A percentile compares a stretch with the other conserved stretches of the same genome.
phyloP scores from a whole-genome alignment of 2,888 invertebrate species.

The Unio delphinus region DNA sequence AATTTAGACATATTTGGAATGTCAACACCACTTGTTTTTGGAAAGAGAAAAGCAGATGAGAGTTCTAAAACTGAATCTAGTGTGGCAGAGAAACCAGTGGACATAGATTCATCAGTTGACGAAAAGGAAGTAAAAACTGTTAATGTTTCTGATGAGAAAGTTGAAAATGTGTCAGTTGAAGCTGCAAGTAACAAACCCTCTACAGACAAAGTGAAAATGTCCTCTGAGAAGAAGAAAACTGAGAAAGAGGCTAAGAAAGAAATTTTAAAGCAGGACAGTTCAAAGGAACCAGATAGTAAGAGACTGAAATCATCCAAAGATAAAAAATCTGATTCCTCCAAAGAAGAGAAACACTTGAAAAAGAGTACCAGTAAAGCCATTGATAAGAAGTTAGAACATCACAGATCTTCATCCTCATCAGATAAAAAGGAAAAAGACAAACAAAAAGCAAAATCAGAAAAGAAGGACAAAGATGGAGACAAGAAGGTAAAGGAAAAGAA shows the following conservation, averaged over 20 bases:
- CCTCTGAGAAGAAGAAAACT: conserved; percentile 13
- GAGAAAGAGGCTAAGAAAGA: conserved; percentile 19
- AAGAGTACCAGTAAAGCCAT: conserved; percentile 42
- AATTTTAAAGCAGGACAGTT: conserved; percentile 20
- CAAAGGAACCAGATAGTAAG: conserved; percentile 38
- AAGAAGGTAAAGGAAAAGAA: conserved; percentile 47
- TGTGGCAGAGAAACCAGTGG: conserved; percentile 8
- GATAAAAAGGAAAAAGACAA: conserved; percentile 27
- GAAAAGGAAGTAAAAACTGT: conserved; percentile 6
- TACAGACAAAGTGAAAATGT: not conserved
- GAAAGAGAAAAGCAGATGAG: conserved; percentile 19
- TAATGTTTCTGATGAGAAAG: conserved; percentile 31
- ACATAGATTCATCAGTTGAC: conserved; percentile 7
- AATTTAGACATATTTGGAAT: conserved; percentile 17
- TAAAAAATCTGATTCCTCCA: conserved; percentile 33
- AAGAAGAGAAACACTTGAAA: conserved; percentile 44
- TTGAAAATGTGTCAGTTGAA: conserved; percentile 16
- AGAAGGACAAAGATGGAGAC: conserved; percentile 18
- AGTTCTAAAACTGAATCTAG: conserved; percentile 14
- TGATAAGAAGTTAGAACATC: conserved; percentile 28
- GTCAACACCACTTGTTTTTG: conserved; percentile 4
- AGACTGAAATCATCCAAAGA: conserved; percentile 35
- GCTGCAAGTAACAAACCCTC: not conserved
- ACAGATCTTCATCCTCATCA: conserved; percentile 5
- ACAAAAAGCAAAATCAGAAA: conserved; percentile 29